Percentiles rank a stretch among this genome's conserved stretches.
phyloP scores from a whole-genome alignment of 2,888 invertebrate genomes.

The Lymantria monacha region DNA sequence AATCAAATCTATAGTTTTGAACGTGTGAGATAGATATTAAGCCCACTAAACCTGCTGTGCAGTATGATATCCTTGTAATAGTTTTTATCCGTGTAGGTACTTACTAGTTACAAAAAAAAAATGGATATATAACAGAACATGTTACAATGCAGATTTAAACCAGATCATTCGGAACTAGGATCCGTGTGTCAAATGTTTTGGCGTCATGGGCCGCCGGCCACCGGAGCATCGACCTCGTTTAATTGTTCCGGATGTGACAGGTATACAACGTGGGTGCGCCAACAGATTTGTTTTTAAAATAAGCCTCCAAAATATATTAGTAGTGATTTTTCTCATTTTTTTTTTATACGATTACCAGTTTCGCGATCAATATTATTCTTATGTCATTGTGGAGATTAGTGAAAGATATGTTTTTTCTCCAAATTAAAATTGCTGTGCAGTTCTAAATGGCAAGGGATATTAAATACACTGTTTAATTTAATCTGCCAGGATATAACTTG shows the following conservation, averaged over 20 bases:
- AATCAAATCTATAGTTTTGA: too few relatives aligned
- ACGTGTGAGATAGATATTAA: too few relatives aligned
- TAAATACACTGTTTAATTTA: too few relatives aligned
- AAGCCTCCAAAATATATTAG: slow-evolving; percentile 9
- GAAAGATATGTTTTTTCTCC: not conserved
- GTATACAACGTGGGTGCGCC: slow-evolving; percentile 22
- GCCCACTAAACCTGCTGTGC: too few relatives aligned
- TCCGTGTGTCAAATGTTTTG: slow-evolving; percentile 48
- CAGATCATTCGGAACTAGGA: slow-evolving; percentile 26
- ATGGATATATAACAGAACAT: slow-evolving; percentile 1
- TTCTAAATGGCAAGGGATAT: too few relatives aligned
- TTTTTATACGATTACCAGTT: slow-evolving; percentile 5
- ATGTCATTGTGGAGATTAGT: slow-evolving; percentile 1
- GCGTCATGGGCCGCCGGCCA: slow-evolving; percentile 54
- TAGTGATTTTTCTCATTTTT: slow-evolving; percentile 2
- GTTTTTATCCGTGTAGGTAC: not conserved
- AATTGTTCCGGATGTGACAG: slow-evolving; percentile 69
- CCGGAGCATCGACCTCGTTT: slow-evolving; percentile 57
- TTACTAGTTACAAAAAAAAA: too few relatives aligned
- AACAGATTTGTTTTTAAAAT: slow-evolving; percentile 26
- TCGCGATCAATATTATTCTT: slow-evolving; percentile 1
- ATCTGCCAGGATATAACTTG: too few relatives aligned
- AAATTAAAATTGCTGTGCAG: too few relatives aligned
- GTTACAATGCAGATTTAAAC: slow-evolving; percentile 17
- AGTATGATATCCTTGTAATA: not conserved